Base-by-base conservation (phyloP, 2,888 invertebrate species). In the Chymomyza fuscimana region DNA sequence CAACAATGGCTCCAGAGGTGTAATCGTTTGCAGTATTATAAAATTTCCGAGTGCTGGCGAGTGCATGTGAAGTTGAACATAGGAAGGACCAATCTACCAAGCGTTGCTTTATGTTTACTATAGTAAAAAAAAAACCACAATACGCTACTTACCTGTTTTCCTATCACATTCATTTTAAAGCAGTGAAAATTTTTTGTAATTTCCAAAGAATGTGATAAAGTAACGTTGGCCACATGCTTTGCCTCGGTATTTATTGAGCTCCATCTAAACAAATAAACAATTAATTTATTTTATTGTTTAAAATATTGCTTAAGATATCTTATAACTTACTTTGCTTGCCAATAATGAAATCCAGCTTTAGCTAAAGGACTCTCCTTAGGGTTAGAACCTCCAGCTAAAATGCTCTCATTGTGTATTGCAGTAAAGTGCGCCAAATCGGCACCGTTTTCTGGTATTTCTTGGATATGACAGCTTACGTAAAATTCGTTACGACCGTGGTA, bases 371-470 rank as follows among this genome's bases (percentile, higher is more conserved):
- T 89, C 15, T 80, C 75, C 51, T 82, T 86, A 66, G 91, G 89
- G 73, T 90, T 85, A 66, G 92, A 89, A 64, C 92, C 90, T 25
- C 94, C 93, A 68, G 93, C 93, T 32, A 95, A 70, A n/a, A 94
- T 59, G 0, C 93, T 93, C 0, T 94, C 93, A 0, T 94, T 94
- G 81, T 98, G 98, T 0, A 98, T 94, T 0, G 95, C 94, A 65
- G 93, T 93, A 25, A 98, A 93, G 89, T 98, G 98, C 0, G 96
- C 95, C 1, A 96, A 93, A 86, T 98, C 97, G 0, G 97, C 96
- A 0, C 97, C 97, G 84, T 98, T 98, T 89, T 97, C 97, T 0
- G 97, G 97, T 52, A 97, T 96, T 84, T 98, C 97, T 74, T 91
- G 91, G 74, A 97, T 95, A 88, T 97, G 97, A 68, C 95, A 94